Evolutionary conservation across 2,797 vertebrate species (phyloP).

Genomic region (Distichodus sexfasciatus): DNA sequence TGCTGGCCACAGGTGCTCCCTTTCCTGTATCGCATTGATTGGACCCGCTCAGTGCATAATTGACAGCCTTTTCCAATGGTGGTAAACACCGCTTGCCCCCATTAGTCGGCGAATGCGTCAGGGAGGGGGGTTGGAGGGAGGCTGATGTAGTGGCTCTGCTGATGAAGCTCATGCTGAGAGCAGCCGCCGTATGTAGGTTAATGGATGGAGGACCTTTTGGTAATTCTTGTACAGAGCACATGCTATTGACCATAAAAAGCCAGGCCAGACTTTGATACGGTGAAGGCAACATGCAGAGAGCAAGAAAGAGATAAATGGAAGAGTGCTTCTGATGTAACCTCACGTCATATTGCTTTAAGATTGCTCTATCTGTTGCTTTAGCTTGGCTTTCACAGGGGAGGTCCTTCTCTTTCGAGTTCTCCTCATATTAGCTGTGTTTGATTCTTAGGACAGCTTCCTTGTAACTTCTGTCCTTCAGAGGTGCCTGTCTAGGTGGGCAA

Average conservation of each 20-base stretch:
- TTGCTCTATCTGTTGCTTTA: neutral
- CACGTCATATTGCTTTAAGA: neutral
- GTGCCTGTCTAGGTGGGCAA: too few relatives aligned
- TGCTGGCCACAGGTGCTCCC: constrained; percentile 51
- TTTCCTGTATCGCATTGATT: constrained; percentile 22
- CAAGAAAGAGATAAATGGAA: neutral
- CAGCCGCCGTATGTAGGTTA: constrained; percentile 32
- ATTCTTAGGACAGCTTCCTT: too few relatives aligned
- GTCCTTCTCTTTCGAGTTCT: too few relatives aligned
- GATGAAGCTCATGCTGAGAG: constrained; percentile 34
- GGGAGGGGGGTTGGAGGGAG: constrained; percentile 28
- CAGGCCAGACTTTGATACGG: neutral
- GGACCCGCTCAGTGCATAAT: constrained; percentile 55
- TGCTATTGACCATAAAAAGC: constrained; percentile 7
- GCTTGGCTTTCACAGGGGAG: too few relatives aligned
- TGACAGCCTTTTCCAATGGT: constrained; percentile 65
- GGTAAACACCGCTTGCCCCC: constrained; percentile 70
- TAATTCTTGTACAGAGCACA: constrained; percentile 14
- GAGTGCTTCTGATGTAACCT: neutral
- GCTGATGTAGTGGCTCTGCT: constrained; percentile 15
- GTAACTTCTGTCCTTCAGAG: too few relatives aligned
- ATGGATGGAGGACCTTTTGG: constrained; percentile 36
- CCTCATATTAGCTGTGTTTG: too few relatives aligned
- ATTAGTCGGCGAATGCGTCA: constrained; percentile 51
- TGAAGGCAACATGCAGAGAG: neutral